Base-by-base conservation (phyloP, 1,140 invertebrate genomes). In the Caenorhabditis inopinata region DNA sequence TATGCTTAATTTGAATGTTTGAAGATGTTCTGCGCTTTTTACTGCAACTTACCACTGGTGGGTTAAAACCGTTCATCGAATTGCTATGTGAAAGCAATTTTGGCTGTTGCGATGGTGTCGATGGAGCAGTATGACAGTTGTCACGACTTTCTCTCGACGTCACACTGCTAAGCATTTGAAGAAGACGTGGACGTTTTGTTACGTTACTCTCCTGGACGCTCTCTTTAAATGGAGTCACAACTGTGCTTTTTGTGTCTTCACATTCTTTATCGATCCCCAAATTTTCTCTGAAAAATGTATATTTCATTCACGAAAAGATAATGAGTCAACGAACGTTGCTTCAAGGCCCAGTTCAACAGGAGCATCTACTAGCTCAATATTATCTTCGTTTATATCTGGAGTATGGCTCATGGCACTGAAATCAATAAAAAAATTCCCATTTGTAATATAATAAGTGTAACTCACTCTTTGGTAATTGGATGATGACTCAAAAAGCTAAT, bases 401-500 rank as follows among this genome's bases (percentile, higher is more conserved):
- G 58, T 68, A 18, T 68, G 58, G 23, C 58, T 68, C 58, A 68
- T 68, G 1, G 58, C 58, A 21, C 58, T 68, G 27, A 21, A 68
- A 68, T 38, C 1, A 16, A 23, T 23, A 9, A 0, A 2, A 18
- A 9, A 29, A 42, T 42, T 14, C 38, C 5, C 38, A 7, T 42
- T 14, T 42, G 38, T 42, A 5, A 42, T 42, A 38, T 68, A 4
- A 21, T 38, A 21, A 68, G 6, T 23, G 1, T 21, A 18, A 68
- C 58, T 68, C 29, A 86, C 85, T 82, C 74, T 79, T 84, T 86
- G 1, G 85, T 87, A 9, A 85, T 73, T 2, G 85, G 85, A 85
- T 87, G 85, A 35, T 78, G 74, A 53, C 83, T 83, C 18, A 87
- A 78, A 75, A 87, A 87, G 47, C 87, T 85, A 32, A 87, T 77